These are phyloP conservation scores for Seladonia tumulorum DNA, from an alignment of 2,888 invertebrate species.

Conservation along the genomic window DNA sequence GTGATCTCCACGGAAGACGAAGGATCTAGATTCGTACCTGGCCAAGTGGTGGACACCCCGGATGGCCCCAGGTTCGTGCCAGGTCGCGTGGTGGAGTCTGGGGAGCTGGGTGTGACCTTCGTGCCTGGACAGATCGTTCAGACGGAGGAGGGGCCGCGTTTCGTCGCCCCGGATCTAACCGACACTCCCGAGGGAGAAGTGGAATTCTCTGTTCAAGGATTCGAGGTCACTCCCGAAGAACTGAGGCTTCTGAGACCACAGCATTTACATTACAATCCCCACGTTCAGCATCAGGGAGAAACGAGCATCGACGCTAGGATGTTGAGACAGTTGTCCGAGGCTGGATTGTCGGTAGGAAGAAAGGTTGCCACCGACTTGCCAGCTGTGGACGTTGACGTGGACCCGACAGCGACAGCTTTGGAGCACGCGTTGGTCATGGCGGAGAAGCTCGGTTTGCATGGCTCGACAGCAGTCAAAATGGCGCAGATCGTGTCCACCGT, in stretches of 20 bases:
- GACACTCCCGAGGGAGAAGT: constrained; percentile 88
- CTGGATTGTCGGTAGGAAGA: constrained; percentile 89
- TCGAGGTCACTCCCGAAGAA: constrained; percentile 86
- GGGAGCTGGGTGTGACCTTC: constrained; percentile 84
- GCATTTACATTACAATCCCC: constrained; percentile 78
- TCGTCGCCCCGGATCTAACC: constrained; percentile 89
- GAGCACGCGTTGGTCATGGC: constrained; percentile 80
- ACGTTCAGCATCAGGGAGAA: constrained; percentile 85
- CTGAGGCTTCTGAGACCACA: constrained; percentile 83
- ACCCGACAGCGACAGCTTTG: constrained; percentile 81
- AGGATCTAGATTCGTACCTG: constrained; percentile 86
- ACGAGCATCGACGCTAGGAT: constrained; percentile 88
- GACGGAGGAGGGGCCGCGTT: constrained; percentile 86
- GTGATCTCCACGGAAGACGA: constrained; percentile 88
- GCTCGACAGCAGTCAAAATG: constrained; percentile 83
- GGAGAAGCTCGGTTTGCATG: constrained; percentile 82
- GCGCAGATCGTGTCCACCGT: constrained; percentile 83
- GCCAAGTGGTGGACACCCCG: constrained; percentile 90
- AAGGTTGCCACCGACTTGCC: constrained; percentile 88
- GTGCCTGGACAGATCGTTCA: constrained; percentile 85
- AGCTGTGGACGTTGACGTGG: constrained; percentile 86
- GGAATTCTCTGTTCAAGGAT: constrained; percentile 90
- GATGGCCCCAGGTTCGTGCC: constrained; percentile 88
- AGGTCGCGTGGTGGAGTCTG: constrained; percentile 85
- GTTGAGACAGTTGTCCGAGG: constrained; percentile 88